Evolutionary conservation across 2,797 vertebrate genomes (phyloP), one percentile per base, ranked within the genome.

Genomic region (Pseudomugil tenellus): DNA sequence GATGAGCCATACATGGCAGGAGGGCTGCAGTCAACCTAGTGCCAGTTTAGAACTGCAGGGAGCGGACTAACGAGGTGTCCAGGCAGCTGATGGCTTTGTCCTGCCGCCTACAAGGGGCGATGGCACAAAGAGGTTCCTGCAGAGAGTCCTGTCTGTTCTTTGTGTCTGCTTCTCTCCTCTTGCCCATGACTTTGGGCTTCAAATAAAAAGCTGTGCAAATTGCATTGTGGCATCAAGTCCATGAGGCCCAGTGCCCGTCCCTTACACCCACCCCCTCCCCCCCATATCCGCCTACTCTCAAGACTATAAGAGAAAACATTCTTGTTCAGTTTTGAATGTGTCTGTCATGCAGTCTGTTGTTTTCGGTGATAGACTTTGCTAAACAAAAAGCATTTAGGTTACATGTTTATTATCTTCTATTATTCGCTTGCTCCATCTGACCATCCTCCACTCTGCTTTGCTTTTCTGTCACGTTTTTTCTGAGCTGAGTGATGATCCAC

Each of bases 111-210:
- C 54, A 82, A 87, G 86, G 19, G 70, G 72, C 28, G 58, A 85
- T 77, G 85, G 78, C 88, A 91, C 85, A 84, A 85, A 87, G 81
- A 79, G 66, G 57, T 70, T 91, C 93, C 91, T 86, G 91, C 87
- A 56, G 91, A 84, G 92, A 88, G 85, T 84, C 81, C 81, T 88
- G 91, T 91, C 91, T 94, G 84, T 87, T 89, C 91, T 92, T 93
- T 92, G 90, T 93, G 82, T 91, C 81, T 83, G 85, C 72, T 69
- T 74, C 43, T 85, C 85, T 85, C 65, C 68, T 81, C n/a, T 72
- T 86, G 75, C 79, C 76, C 81, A 57, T 59, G 81, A 81, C 89
- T 86, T 73, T 79, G 76, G 67, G 75, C 71, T 57, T 84, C 84
- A 83, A 90, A 91, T 3, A 84, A 83, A 72, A 81, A 81, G 76